A percentile compares a stretch with the other conserved stretches of the same genome.
Evolutionary conservation across 2,888 invertebrate species (phyloP).

Genomic region (Nemotelus pantherinus): DNA sequence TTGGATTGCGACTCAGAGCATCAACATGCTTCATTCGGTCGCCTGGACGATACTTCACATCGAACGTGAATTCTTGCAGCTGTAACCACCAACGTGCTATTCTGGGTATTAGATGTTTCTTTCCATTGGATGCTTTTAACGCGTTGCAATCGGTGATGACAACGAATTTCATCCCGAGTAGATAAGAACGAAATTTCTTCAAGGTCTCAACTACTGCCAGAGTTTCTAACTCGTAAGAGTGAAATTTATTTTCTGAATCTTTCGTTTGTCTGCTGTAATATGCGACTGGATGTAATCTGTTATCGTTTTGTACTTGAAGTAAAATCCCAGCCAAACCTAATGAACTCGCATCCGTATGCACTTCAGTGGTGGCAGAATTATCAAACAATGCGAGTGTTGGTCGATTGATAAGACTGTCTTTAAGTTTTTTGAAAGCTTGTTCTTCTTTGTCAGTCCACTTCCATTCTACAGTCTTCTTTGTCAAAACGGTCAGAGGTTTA

Average conservation of each 20-base stretch:
- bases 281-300: constrained; percentile 53
- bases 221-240: constrained; percentile 50
- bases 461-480: constrained; percentile 46
- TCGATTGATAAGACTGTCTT: constrained; percentile 54
- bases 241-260: constrained; percentile 53
- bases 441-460: constrained; percentile 47
- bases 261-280: constrained; percentile 56
- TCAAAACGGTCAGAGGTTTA: constrained; percentile 50
- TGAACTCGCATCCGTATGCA: constrained; percentile 50
- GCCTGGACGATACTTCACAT: not conserved
- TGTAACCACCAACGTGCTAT: constrained; percentile 54
- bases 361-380: constrained; percentile 48
- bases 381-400: constrained; percentile 53
- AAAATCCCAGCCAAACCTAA: constrained; percentile 54
- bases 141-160: too few species aligned
- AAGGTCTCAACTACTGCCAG: too few species aligned
- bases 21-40: constrained; percentile 17
- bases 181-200: too few species aligned
- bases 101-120: constrained; percentile 54
- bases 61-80: constrained; percentile 14
- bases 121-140: not conserved
- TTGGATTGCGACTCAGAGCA: constrained; percentile 20
- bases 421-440: constrained; percentile 56
- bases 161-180: too few species aligned
- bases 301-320: constrained; percentile 52